A percentile compares a stretch with the other conserved stretches of the same genome.
Evolutionary conservation across 1,140 invertebrate species (phyloP).

Genomic region (Globodera ellingtonae): DNA sequence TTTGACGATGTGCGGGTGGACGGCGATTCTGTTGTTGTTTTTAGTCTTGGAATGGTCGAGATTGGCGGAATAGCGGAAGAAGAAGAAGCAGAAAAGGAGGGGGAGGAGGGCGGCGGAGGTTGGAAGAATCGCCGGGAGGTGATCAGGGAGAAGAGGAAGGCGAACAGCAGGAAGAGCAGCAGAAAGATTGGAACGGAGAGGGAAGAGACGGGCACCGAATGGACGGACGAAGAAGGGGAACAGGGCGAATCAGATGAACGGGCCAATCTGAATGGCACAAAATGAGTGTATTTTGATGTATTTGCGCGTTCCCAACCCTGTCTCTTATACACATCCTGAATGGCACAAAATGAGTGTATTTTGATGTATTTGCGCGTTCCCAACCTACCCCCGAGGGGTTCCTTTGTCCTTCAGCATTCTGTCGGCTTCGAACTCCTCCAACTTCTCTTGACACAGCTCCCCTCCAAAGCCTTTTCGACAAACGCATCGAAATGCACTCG

Average conservation of each 20-base stretch:
- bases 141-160: not conserved
- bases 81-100: not conserved
- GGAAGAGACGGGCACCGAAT: not conserved
- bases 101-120: not conserved
- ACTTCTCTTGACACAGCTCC: slow-evolving; percentile 22
- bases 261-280: not conserved
- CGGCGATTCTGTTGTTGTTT: not conserved
- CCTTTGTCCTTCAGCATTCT: not conserved
- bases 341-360: not conserved
- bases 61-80: not conserved
- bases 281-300: not conserved
- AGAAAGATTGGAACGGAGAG: not conserved
- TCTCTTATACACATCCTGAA: too few species aligned
- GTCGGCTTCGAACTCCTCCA: slow-evolving; percentile 23
- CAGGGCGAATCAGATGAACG: not conserved
- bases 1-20: not conserved
- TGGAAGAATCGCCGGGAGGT: not conserved
- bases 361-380: not conserved
- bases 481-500: slow-evolving; percentile 37
- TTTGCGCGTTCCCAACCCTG: not conserved
- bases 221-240: not conserved
- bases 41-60: not conserved
- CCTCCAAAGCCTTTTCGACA: slow-evolving; percentile 17
- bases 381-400: not conserved
- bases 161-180: not conserved